A percentile compares a stretch with the other conserved stretches of the same genome.
Evolutionary conservation across 2,888 invertebrate species (phyloP).

Genomic region (Drosophila quinaria): DNA sequence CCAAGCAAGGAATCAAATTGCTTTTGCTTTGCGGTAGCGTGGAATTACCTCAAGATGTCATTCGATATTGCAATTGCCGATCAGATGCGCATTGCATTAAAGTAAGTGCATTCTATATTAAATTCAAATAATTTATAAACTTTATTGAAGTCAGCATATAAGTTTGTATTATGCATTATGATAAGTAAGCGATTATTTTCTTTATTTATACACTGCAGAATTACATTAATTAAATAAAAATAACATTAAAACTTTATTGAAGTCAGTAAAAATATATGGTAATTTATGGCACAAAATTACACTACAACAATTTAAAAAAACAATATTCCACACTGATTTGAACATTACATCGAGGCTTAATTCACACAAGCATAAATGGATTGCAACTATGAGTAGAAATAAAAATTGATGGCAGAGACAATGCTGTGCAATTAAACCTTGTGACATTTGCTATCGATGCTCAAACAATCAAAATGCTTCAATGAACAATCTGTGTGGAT

Average conservation of each 20-base stretch:
- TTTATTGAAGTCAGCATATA: not conserved
- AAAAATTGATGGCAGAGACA: constrained; percentile 7
- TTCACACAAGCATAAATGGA: constrained; percentile 1
- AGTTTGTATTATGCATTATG: too few species aligned
- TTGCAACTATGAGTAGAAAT: not conserved
- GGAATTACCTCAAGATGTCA: constrained; percentile 70
- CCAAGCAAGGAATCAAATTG: constrained; percentile 48
- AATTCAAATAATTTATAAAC: not conserved
- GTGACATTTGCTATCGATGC: constrained; percentile 32
- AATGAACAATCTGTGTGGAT: constrained; percentile 4
- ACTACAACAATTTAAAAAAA: not conserved
- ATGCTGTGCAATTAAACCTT: constrained; percentile 31
- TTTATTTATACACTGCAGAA: too few species aligned
- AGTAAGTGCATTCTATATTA: constrained; percentile 66
- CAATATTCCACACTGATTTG: not conserved
- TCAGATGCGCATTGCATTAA: constrained; percentile 83
- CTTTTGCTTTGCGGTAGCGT: constrained; percentile 19
- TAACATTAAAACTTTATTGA: too few species aligned
- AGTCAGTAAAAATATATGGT: too few species aligned
- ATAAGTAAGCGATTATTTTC: too few species aligned
- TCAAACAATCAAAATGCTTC: constrained; percentile 17
- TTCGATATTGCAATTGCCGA: constrained; percentile 84
- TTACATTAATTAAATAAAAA: too few species aligned
- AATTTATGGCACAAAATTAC: too few species aligned
- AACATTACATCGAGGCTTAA: not conserved